phyloP scores from a whole-genome alignment of 2,113 vertebrate genomes.

The Anser brachyrhynchus region DNA sequence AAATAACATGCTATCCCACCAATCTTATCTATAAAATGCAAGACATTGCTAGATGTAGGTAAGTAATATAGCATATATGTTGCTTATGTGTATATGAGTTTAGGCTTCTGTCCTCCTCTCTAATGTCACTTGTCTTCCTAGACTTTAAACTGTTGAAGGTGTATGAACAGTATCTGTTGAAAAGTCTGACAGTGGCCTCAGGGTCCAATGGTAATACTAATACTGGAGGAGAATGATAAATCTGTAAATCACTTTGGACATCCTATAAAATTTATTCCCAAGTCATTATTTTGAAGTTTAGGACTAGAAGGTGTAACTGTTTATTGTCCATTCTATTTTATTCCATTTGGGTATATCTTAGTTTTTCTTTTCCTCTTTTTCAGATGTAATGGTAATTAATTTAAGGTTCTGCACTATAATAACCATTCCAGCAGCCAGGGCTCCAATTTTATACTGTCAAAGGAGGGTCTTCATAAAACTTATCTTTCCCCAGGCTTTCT shows the following conservation, averaged over 20 bases:
- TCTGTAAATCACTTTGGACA: neutral
- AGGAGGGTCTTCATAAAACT: neutral
- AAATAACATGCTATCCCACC: neutral
- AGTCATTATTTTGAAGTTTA: conserved; percentile 2
- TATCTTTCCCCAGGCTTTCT: neutral
- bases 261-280: neutral
- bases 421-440: neutral
- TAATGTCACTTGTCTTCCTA: neutral
- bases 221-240: neutral
- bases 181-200: neutral
- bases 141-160: neutral
- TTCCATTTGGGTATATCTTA: neutral
- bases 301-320: neutral
- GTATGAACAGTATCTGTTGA: neutral
- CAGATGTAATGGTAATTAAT: neutral
- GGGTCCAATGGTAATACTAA: neutral
- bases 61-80: neutral
- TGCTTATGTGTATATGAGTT: neutral
- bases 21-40: neutral
- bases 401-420: conserved; percentile 10
- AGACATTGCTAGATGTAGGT: neutral
- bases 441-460: neutral
- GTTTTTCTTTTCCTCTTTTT: neutral
- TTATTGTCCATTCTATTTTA: neutral
- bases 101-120: neutral